A percentile compares a stretch with the other conserved stretches of the same genome.
Conservation (phyloP, 1,140 invertebrate genomes). For the Pissodes strobi region DNA sequence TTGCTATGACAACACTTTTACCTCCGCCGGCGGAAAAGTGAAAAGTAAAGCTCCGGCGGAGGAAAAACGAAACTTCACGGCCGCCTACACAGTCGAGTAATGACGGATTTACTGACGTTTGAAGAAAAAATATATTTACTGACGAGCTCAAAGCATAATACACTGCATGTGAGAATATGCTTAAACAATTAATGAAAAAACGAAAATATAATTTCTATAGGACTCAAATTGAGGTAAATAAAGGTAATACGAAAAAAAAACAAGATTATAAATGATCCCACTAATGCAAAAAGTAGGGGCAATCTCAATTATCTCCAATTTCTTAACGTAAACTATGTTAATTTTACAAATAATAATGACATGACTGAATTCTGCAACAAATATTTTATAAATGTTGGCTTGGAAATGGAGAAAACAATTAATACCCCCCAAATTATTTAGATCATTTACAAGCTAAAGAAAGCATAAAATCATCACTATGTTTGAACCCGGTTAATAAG, state of each 20-base stretch:
- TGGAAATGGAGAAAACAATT: constrained; percentile 5
- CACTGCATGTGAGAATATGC: background rate
- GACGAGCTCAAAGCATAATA: no score
- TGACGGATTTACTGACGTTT: no score
- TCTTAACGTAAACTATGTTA: background rate
- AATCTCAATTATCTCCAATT: background rate
- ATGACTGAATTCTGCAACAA: background rate
- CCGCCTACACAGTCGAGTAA: no score
- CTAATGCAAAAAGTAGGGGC: background rate
- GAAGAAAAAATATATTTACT: no score
- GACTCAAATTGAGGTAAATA: background rate
- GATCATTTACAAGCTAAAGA: background rate
- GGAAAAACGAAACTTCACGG: no score
- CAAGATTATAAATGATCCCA: background rate
- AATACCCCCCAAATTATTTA: background rate
- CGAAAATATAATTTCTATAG: background rate
- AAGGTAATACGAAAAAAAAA: background rate
- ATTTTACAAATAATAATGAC: background rate
- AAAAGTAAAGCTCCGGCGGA: no score
- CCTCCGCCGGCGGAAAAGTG: no score
- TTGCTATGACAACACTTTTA: no score
- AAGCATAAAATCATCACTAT: background rate
- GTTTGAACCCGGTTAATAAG: background rate
- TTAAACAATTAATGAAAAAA: background rate
- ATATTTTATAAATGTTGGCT: background rate